Percentiles rank a stretch among this genome's conserved stretches.
Conservation (phyloP, 2,888 invertebrate species). For the Cecidostiba fungosa region DNA sequence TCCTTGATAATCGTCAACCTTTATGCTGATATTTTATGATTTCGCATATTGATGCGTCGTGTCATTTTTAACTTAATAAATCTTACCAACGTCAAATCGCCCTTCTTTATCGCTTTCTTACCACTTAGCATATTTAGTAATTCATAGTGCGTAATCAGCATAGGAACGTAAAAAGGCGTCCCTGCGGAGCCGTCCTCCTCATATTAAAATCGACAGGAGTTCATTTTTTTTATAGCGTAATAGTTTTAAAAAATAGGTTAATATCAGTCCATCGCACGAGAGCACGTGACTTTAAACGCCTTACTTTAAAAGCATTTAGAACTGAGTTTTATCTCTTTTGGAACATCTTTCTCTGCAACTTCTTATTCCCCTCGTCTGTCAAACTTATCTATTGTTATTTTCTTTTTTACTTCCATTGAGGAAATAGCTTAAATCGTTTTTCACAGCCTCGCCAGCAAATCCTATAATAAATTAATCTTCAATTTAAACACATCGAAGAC, state of each 20-base stretch:
- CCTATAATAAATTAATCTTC: slow-evolving; percentile 56
- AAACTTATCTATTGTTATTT: slow-evolving; percentile 61
- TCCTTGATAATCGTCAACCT: slow-evolving; percentile 43
- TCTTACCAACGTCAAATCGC: slow-evolving; percentile 40
- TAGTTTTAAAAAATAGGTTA: slow-evolving; percentile 62
- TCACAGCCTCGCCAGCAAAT: slow-evolving; percentile 68
- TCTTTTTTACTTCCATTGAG: slow-evolving; percentile 51
- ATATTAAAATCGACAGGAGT: slow-evolving; percentile 52
- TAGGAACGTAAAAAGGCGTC: slow-evolving; percentile 63
- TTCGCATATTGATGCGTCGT: slow-evolving; percentile 31
- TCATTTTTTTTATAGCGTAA: slow-evolving; percentile 43
- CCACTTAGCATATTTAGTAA: slow-evolving; percentile 45
- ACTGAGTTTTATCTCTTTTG: slow-evolving; percentile 55
- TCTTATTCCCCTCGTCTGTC: slow-evolving; percentile 30
- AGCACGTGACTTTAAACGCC: slow-evolving; percentile 16
- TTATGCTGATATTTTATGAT: slow-evolving; percentile 34
- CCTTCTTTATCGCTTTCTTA: slow-evolving; percentile 37
- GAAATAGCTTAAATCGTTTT: slow-evolving; percentile 60
- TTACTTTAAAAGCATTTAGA: slow-evolving; percentile 56
- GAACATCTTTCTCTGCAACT: slow-evolving; percentile 30
- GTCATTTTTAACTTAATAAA: slow-evolving; percentile 36
- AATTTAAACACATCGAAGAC: slow-evolving; percentile 54
- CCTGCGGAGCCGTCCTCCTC: slow-evolving; percentile 49
- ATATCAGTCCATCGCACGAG: slow-evolving; percentile 54
- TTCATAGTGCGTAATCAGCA: slow-evolving; percentile 63